Evolutionary conservation across 1,140 invertebrate genomes (phyloP), one percentile per base, ranked within the genome.

Genomic region (Oryzaephilus surinamensis): DNA sequence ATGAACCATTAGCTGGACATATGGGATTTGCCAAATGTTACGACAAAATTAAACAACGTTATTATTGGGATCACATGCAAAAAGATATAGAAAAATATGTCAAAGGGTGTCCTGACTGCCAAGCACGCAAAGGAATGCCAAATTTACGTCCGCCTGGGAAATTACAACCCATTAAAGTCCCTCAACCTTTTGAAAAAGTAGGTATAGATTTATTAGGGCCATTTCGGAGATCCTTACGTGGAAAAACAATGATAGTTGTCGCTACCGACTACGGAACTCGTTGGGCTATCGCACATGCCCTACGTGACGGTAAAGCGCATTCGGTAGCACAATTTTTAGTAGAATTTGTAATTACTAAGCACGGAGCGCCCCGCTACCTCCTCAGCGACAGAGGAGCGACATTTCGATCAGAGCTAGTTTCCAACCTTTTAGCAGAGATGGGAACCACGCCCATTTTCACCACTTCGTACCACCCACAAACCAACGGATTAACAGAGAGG

Each of bases 381-480:
- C 23, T 52, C 21, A 40, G 40, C 19, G 46, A 52, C 33, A 15
- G 46, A 11, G 52, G 50, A n/a, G 42, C 32, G 23, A 34, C 17
- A 10, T 54, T 54, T 28, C 32, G 34, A 26, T 50, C 52, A 23
- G 46, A 54, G 41, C 18, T 54, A 12, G 44, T 51, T 7, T 30
- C 16, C n/a, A 32, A 46, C 23, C 24, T 54, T 14, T 20, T 50
- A 7, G 20, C 32, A 32, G 32, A 17, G 11, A 46, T 49, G 49
- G 49, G 46, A 20, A 45, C 31, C 6, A 40, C 20, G 7, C 39
- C 27, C 11, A 19, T 20, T 17, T 53, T 48, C 23, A 61, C 54
- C 0, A 61, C 56, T n/a, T 30, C 48, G 1, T 62, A 60, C 34
- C 57, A 56, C 40, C 54, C 57, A 32, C 21, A 49, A 10, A 37